Evolutionary conservation across 2,888 invertebrate genomes (phyloP).

Genomic region (Lithophane socia): DNA sequence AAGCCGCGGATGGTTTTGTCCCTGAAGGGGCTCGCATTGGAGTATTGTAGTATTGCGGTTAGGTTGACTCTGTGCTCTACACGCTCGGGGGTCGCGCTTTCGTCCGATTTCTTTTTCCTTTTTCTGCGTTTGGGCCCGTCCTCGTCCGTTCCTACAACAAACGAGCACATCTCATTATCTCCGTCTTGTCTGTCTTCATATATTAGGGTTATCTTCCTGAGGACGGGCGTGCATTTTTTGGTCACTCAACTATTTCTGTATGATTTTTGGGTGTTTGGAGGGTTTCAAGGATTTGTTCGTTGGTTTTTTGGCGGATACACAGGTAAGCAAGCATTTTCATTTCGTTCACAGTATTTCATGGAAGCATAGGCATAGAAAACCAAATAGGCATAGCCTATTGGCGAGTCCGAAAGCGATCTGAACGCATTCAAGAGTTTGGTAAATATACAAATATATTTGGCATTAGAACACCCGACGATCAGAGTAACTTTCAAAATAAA

Average conservation of each 20-base stretch:
- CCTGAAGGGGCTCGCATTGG: constrained; percentile 87
- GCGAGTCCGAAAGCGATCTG: background rate
- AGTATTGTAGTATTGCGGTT: constrained; percentile 86
- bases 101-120: constrained; percentile 84
- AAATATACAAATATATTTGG: background rate
- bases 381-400: background rate
- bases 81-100: constrained; percentile 87
- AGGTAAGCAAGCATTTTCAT: constrained; percentile 11
- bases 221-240: constrained; percentile 54
- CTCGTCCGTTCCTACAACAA: constrained; percentile 88
- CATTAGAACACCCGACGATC: background rate
- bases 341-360: constrained; percentile 18
- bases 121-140: constrained; percentile 82
- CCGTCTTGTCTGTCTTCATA: constrained; percentile 75
- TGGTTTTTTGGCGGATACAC: constrained; percentile 12
- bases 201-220: constrained; percentile 70
- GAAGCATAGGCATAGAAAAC: background rate
- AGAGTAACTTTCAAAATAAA: background rate
- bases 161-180: constrained; percentile 87
- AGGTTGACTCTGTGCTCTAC: constrained; percentile 88
- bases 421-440: background rate
- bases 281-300: constrained; percentile 25
- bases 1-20: constrained; percentile 87
- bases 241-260: constrained; percentile 37
- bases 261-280: constrained; percentile 24